Conservation (phyloP, 2,113 vertebrate genomes). For the Petrocephalus microphthalmus region DNA sequence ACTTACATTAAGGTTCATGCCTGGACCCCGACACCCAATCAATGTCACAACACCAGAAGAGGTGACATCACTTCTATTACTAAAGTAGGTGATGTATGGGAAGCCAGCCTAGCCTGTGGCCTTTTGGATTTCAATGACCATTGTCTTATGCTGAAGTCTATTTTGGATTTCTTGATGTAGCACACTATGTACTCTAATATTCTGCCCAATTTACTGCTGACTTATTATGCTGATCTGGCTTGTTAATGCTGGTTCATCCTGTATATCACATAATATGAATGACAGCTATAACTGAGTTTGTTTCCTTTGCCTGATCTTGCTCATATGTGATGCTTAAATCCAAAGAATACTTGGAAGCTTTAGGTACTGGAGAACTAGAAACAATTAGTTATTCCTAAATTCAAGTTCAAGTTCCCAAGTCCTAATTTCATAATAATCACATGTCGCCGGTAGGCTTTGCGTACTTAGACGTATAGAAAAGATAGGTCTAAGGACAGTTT, state of each 20-base stretch:
- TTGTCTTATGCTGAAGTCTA: neutral
- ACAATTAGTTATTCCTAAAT: neutral
- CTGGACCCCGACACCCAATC: neutral
- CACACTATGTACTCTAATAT: neutral
- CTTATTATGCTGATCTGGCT: neutral
- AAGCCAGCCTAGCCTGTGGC: neutral
- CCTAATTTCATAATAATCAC: too few relatives aligned
- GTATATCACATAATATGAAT: neutral
- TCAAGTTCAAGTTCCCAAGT: too few relatives aligned
- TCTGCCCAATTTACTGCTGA: neutral
- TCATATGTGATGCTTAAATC: neutral
- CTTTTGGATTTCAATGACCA: neutral
- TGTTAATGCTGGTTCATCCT: neutral
- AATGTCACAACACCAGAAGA: neutral
- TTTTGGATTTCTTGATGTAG: neutral
- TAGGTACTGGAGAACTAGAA: neutral
- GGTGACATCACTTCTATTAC: neutral
- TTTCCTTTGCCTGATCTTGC: neutral
- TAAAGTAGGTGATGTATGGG: neutral
- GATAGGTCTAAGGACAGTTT: neutral
- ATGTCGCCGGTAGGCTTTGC: neutral
- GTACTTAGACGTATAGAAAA: neutral
- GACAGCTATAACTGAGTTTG: neutral
- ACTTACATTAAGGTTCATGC: neutral
- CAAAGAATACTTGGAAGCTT: neutral